Base-by-base conservation (phyloP, 2,797 vertebrate genomes). In the Chaetophractus vellerosus region DNA sequence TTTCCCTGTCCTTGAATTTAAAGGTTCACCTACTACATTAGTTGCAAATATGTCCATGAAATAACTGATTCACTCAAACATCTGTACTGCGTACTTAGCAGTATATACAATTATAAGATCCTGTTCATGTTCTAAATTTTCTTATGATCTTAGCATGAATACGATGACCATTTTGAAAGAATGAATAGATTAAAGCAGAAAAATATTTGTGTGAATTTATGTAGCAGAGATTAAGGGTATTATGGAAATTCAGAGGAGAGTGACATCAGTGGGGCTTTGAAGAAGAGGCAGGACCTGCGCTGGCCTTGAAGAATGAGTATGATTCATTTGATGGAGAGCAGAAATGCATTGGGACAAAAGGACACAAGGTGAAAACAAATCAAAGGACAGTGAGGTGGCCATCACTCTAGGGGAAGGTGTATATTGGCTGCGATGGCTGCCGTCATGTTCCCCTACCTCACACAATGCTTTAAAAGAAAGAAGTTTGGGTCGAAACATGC, bases 381-480 rank as follows among this genome's bases (percentile, higher is more conserved):
- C 45, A 61, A 19, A 48, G 36, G 38, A 57, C 21, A 86, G n/a
- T 50, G 33, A 80, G 23, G 64, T 52, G 18, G 72, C 63, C 52
- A 36, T 57, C 21, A 71, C 72, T 76, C 11, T 4, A 19, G 45
- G 45, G 26, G 69, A 57, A 76, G 52, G 48, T 33, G n/a, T 0
- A 74, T 6, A 23, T 21, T 57, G 33, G 36, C 26, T 24, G 28
- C n/a, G 16, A 75, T 38, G 36, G 61, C 6, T 63, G 64, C 9
- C 21, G 4, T 38, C 12, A 57, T 45, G 9, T 63, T 92, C 21
- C 18, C 78, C 16, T 55, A 7, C 28, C 26, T 50, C 36, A 71
- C 18, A 26, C 31, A 64, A 12, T 55, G 10, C 83, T 91, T 93
- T 80, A 26, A 45, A 87, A 86, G 41, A 41, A 92, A 92, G 61